Evolutionary conservation across 2,113 vertebrate species (phyloP), one percentile per base, ranked within the genome.

Genomic region (Procavia capensis): DNA sequence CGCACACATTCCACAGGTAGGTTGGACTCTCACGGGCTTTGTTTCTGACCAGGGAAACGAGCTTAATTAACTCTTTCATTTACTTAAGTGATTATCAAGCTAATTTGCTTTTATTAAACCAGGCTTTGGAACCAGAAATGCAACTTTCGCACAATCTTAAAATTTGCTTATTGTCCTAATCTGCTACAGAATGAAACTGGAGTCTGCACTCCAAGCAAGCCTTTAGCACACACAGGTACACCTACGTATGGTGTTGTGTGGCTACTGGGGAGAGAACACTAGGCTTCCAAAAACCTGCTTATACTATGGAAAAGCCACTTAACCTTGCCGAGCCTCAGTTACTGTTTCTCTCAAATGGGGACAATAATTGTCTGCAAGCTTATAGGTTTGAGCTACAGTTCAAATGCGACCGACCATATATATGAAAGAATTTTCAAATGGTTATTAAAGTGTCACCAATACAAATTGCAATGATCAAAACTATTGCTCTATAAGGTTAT

Each of bases 51-150:
- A 76, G 91, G 96, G 94, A 97, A 54, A 64, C 25, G 43, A 91
- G 83, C 70, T 97, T 95, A 92, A 96, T 95, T 96, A 97, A 97
- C 82, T 94, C 96, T 96, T 97, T 95, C 95, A 95, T 96, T 91
- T 96, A 91, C 91, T 95, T 89, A 95, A 76, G 90, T 95, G 96
- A 96, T 97, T 92, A 93, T 93, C 91, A 95, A 96, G 92, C 84
- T 95, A 88, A 96, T 96, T 95, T 88, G 92, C 89, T 97, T 96
- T 95, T 96, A 93, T 97, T 93, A 97, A 97, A 94, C 57, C 59
- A 93, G 66, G 57, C 90, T 95, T 96, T 95, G 96, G 88, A 88
- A 96, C 86, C 64, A 94, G 88, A 95, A 95, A 91, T 91, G 84
- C 81, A 97, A 92, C 86, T 97, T 95, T 80, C 88, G 83, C 68